These are phyloP conservation scores for Sycophila sp. DNA, from an alignment of 1,140 invertebrate genomes.

Conservation along the genomic window DNA sequence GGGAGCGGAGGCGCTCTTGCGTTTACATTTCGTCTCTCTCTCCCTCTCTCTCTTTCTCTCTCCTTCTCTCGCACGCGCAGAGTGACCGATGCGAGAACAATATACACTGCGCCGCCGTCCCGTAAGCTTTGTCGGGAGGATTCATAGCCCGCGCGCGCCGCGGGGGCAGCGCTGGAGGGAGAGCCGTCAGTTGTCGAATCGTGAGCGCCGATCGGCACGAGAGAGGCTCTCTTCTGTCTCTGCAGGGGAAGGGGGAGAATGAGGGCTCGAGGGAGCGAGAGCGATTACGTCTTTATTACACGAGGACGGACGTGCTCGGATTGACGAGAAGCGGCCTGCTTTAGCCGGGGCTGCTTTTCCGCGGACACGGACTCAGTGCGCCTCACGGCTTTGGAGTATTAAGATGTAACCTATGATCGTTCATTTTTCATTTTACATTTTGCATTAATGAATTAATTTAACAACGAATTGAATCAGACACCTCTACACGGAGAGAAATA, in stretches of 20 bases:
- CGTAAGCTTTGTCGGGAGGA: conserved; percentile 21
- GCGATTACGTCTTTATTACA: conserved; percentile 36
- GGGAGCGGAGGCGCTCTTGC: conserved; percentile 55
- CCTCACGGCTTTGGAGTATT: too few species aligned
- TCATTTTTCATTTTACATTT: too few species aligned
- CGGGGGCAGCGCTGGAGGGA: not conserved
- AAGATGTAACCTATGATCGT: too few species aligned
- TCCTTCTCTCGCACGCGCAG: too few species aligned
- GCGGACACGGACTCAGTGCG: not conserved
- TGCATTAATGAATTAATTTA: too few species aligned
- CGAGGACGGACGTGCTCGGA: conserved; percentile 8
- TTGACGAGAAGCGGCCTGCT: not conserved
- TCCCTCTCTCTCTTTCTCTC: conserved; percentile 43
- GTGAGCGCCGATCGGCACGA: too few species aligned
- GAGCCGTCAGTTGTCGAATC: not conserved
- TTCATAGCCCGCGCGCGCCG: conserved; percentile 7
- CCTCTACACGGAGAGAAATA: too few species aligned
- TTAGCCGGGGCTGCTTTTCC: not conserved
- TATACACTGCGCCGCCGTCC: conserved; percentile 23
- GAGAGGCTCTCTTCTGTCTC: too few species aligned
- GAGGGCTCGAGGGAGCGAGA: not conserved
- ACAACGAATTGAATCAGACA: too few species aligned
- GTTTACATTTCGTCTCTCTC: conserved; percentile 54
- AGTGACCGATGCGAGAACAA: conserved; percentile 29
- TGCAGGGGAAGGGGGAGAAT: not conserved